Evolutionary conservation across 2,888 invertebrate species (phyloP), one percentile per base, ranked within the genome.

Genomic region (Rambutsinella grinnellia): DNA sequence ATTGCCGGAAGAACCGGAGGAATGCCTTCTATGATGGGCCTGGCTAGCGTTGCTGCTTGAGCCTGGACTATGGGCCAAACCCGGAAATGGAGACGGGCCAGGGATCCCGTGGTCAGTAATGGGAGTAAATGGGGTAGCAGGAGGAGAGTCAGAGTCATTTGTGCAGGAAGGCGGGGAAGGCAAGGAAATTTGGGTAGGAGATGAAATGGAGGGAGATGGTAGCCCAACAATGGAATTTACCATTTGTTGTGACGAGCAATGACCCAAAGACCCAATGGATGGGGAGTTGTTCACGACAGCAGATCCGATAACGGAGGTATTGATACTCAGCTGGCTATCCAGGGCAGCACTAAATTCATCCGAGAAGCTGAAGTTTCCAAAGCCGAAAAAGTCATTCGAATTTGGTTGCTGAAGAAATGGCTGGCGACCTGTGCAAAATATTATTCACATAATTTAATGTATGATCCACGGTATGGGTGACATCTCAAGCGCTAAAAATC

Each of bases 1-100:
- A 86, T 89, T 80, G 58, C 81, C 88, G 88, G 82, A 78, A 28
- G 83, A 81, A 53, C 79, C 79, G 47, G 80, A 81, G 19, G 83
- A 82, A 66, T 81, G 80, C 69, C 83, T 76, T 74, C 83, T 77
- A 54, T 71, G 69, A 17, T 77, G 56, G 27, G 78, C 62, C 67
- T 77, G 81, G 63, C 71, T 77, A 24, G 80, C 78, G 77, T 68
- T 63, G 62, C 78, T 76, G 70, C 75, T 80, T 17, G 80, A 79
- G 68, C 78, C 76, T 51, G 81, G 79, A 76, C 81, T 81, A 49
- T 79, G 77, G 63, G 75, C 78, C 62, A 70, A 63, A 21, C 79
- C 76, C 67, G 53, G 57, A 51, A 76, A 67, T 47, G 79, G 78
- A 71, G 79, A 78, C 46, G 76, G 63, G 61, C 78, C 76, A 46